phyloP scores from a whole-genome alignment of 2,113 vertebrate species.

The Thomomys bottae region DNA sequence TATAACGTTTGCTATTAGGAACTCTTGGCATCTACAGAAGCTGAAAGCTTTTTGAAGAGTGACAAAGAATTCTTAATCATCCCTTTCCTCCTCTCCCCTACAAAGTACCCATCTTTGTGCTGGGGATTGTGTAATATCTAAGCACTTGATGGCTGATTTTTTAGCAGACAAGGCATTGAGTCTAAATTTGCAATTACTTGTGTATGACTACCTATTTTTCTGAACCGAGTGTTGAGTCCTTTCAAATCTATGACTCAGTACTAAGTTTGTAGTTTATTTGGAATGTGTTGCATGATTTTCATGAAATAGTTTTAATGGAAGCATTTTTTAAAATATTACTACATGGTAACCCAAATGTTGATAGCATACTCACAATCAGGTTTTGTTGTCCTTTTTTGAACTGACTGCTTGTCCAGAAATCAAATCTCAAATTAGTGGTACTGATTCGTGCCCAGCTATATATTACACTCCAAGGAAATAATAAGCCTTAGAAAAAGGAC shows the following conservation, averaged over 20 bases:
- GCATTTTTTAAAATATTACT: slow-evolving; percentile 34
- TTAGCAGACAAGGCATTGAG: neutral
- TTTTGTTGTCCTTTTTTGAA: slow-evolving; percentile 68
- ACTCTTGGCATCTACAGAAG: neutral
- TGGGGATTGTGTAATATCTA: too few relatives aligned
- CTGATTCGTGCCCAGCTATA: slow-evolving; percentile 70
- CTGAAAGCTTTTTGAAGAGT: neutral
- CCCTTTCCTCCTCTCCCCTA: neutral
- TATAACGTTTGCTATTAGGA: neutral
- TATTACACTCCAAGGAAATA: slow-evolving; percentile 75
- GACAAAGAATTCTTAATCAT: neutral
- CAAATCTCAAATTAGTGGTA: slow-evolving; percentile 78
- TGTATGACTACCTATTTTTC: neutral
- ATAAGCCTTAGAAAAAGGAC: slow-evolving; percentile 72
- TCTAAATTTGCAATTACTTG: slow-evolving; percentile 19
- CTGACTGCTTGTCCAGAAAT: slow-evolving; percentile 65
- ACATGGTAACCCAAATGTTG: slow-evolving; percentile 19
- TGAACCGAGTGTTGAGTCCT: neutral
- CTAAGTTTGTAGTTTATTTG: neutral
- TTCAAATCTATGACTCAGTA: neutral
- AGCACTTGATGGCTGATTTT: neutral
- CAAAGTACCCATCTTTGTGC: neutral
- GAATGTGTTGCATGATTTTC: neutral
- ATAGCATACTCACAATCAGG: slow-evolving; percentile 42
- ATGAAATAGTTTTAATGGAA: slow-evolving; percentile 31